Conservation (phyloP, 2,888 invertebrate species). For the Corythucha ciliata region DNA sequence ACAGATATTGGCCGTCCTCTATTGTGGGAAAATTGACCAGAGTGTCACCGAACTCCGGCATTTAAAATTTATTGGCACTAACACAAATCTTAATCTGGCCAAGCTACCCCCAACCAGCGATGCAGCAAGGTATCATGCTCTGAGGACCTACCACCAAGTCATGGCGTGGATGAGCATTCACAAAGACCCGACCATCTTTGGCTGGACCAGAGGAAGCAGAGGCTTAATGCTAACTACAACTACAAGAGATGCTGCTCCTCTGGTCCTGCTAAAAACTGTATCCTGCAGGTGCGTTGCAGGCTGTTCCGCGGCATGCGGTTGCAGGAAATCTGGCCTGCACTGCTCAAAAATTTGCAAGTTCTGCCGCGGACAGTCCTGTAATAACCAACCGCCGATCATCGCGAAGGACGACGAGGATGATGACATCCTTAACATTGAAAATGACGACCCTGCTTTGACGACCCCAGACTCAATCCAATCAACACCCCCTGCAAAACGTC, state of each 20-base stretch:
- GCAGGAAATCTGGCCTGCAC: slow-evolving; percentile 9
- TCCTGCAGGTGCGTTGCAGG: slow-evolving; percentile 10
- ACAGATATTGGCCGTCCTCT: slow-evolving; percentile 18
- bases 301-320: slow-evolving; percentile 10
- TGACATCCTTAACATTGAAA: too few species aligned
- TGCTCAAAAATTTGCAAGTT: slow-evolving; percentile 13
- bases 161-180: slow-evolving; percentile 34
- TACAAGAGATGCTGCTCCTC: not conserved
- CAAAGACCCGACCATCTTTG: slow-evolving; percentile 36
- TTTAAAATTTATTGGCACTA: slow-evolving; percentile 13
- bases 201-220: slow-evolving; percentile 32
- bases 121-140: slow-evolving; percentile 36
- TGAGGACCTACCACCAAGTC: slow-evolving; percentile 36
- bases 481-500: too few species aligned
- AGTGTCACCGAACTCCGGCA: slow-evolving; percentile 14
- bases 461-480: too few species aligned
- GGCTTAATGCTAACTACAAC: not conserved
- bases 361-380: slow-evolving; percentile 13
- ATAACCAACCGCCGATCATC: too few species aligned
- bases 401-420: too few species aligned
- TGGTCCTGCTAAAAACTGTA: too few species aligned
- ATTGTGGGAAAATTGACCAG: slow-evolving; percentile 14
- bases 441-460: too few species aligned
- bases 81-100: slow-evolving; percentile 18
- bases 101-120: slow-evolving; percentile 24